These are phyloP conservation scores for Centropyge bicolor DNA, from an alignment of 2,797 vertebrate species.

Conservation along the genomic window DNA sequence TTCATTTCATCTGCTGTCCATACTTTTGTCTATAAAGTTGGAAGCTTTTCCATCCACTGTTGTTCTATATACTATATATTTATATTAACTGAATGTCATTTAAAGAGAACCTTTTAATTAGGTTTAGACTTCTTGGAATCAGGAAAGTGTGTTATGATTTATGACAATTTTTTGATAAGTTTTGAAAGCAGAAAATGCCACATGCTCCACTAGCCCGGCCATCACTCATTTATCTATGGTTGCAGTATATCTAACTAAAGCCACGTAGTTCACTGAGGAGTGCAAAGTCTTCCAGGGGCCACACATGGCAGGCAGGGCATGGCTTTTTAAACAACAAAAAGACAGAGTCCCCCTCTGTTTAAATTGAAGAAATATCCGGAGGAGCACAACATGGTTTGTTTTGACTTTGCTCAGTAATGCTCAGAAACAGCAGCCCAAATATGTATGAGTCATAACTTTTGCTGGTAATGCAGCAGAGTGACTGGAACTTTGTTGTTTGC, in stretches of 20 bases:
- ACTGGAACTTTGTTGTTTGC: not conserved
- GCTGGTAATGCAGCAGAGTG: not conserved
- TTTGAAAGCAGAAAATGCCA: too few relatives aligned
- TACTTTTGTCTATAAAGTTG: too few relatives aligned
- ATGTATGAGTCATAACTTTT: constrained; percentile 13
- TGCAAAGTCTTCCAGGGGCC: not conserved
- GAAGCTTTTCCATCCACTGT: too few relatives aligned
- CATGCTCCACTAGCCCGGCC: not conserved
- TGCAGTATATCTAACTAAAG: not conserved
- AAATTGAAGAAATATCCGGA: constrained; percentile 14
- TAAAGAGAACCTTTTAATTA: too few relatives aligned
- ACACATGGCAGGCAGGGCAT: not conserved
- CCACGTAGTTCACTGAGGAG: constrained; percentile 1
- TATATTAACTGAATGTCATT: too few relatives aligned
- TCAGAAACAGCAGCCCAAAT: constrained; percentile 9
- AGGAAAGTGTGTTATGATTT: too few relatives aligned
- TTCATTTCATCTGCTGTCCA: too few relatives aligned
- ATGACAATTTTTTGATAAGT: too few relatives aligned
- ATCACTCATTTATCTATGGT: not conserved
- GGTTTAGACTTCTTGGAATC: too few relatives aligned
- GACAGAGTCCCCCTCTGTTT: constrained; percentile 16
- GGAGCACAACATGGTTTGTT: constrained; percentile 10
- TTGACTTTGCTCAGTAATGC: constrained; percentile 15
- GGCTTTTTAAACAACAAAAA: constrained; percentile 22
- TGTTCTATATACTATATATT: too few relatives aligned